Conservation (phyloP, 2,888 invertebrate genomes). For the Erynnis tages region DNA sequence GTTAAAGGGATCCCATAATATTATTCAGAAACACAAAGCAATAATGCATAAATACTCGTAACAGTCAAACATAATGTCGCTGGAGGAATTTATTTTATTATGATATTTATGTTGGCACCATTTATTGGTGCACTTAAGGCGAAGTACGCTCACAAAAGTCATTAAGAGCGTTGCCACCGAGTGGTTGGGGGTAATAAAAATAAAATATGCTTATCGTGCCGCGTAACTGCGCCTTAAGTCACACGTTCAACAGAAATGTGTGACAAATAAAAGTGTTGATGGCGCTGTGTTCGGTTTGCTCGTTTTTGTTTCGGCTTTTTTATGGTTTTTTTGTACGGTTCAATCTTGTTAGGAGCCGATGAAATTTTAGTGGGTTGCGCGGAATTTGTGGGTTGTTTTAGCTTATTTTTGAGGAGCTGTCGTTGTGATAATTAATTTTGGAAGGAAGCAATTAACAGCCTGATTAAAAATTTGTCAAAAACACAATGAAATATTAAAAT, state of each 20-base stretch:
- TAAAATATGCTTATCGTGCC: slow-evolving; percentile 57
- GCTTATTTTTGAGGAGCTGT: not conserved
- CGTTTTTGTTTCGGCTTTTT: slow-evolving; percentile 19
- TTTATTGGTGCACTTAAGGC: slow-evolving; percentile 50
- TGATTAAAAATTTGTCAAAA: no score
- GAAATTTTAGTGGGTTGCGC: slow-evolving; percentile 13
- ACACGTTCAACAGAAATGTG: slow-evolving; percentile 45
- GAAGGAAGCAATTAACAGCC: no score
- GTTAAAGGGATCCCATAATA: no score
- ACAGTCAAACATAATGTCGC: slow-evolving; percentile 22
- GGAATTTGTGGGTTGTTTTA: slow-evolving; percentile 5
- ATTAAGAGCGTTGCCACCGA: slow-evolving; percentile 48
- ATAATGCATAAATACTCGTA: slow-evolving; percentile 19
- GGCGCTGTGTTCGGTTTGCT: slow-evolving; percentile 39
- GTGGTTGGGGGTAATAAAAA: slow-evolving; percentile 51
- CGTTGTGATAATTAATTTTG: not conserved
- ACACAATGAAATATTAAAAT: no score
- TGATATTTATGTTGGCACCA: slow-evolving; percentile 34
- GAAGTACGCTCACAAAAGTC: slow-evolving; percentile 44
- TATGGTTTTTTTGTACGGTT: slow-evolving; percentile 1
- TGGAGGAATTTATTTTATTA: slow-evolving; percentile 31
- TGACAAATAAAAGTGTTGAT: slow-evolving; percentile 44
- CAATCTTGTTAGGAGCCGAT: slow-evolving; percentile 15
- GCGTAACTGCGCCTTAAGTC: slow-evolving; percentile 50
- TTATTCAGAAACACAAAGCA: slow-evolving; percentile 10